These are phyloP conservation scores for Allobates femoralis DNA, from an alignment of 2,797 vertebrate genomes.

Conservation along the genomic window DNA sequence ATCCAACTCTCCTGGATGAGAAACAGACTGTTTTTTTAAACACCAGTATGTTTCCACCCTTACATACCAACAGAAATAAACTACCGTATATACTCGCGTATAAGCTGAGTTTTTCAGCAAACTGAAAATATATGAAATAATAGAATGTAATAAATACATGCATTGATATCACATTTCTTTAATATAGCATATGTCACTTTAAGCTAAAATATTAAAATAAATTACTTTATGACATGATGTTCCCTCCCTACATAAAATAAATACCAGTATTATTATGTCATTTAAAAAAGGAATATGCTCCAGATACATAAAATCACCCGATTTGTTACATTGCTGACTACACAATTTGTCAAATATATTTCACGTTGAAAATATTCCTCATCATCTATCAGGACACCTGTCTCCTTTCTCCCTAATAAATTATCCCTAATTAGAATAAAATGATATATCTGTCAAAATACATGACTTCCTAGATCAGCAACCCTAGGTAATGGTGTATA, in stretches of 20 bases:
- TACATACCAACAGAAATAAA: too few relatives aligned
- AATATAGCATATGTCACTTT: background rate
- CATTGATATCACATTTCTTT: background rate
- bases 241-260: background rate
- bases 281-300: background rate
- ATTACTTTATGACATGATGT: background rate
- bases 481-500: background rate
- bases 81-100: too few relatives aligned
- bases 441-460: background rate
- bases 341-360: background rate
- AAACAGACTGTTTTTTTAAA: too few relatives aligned
- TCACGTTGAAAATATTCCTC: background rate
- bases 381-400: background rate
- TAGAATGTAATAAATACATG: background rate
- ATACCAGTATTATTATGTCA: background rate
- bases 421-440: background rate
- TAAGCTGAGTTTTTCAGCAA: too few relatives aligned
- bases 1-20: too few relatives aligned
- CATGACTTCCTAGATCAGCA: background rate
- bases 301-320: background rate
- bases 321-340: background rate
- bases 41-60: too few relatives aligned
- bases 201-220: background rate
- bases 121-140: background rate
- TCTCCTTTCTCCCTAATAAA: conserved; percentile 10